phyloP scores from a whole-genome alignment of 2,797 vertebrate genomes.

The Rhynchotus rufescens region DNA sequence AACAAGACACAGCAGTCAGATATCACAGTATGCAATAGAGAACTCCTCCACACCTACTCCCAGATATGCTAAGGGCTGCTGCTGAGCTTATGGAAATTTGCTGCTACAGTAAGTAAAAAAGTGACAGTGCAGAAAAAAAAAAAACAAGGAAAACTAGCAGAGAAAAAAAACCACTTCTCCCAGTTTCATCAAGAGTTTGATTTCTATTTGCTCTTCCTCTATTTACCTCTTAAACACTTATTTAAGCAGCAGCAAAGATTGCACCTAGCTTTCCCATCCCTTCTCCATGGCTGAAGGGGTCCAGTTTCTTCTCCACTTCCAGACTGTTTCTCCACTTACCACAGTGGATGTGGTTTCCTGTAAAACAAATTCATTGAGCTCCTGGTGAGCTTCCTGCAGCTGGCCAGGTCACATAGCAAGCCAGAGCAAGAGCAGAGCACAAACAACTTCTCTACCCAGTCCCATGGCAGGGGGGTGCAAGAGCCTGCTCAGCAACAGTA shows the following conservation, averaged over 20 bases:
- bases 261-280: not conserved
- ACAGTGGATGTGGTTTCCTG: not conserved
- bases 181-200: not conserved
- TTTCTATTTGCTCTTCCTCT: not conserved
- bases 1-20: not conserved
- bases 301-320: not conserved
- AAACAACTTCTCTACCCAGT: not conserved
- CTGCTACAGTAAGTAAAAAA: not conserved
- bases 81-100: fast-evolving
- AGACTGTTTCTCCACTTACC: not conserved
- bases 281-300: not conserved
- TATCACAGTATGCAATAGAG: fast-evolving
- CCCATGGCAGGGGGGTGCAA: fast-evolving
- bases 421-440: not conserved
- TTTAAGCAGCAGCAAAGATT: not conserved
- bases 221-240: not conserved
- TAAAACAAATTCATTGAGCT: not conserved
- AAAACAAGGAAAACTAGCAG: not conserved
- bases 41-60: not conserved
- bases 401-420: not conserved
- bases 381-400: not conserved
- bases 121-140: not conserved
- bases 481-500: not conserved
- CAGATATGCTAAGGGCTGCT: not conserved
- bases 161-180: no score